Conservation (phyloP, 1,140 invertebrate species). For the Venustaconcha ellipsiformis region DNA sequence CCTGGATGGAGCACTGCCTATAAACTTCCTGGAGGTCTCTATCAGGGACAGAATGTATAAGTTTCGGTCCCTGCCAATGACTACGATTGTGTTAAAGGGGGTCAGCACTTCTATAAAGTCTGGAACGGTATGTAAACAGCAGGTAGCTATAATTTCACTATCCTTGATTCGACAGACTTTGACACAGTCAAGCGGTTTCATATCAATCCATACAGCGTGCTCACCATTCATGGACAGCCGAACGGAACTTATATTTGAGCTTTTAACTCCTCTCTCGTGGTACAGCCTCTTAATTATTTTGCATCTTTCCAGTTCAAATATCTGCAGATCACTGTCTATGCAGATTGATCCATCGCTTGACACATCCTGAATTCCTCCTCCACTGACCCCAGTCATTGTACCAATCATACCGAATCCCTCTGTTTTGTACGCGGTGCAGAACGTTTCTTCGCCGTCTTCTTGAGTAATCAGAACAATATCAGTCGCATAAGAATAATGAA, state of each 20-base stretch:
- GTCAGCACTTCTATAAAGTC: slow-evolving; percentile 24
- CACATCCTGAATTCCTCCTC: slow-evolving; percentile 20
- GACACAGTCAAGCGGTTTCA: slow-evolving; percentile 9
- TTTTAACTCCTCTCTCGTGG: not conserved
- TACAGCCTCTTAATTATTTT: slow-evolving; percentile 22
- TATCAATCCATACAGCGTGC: slow-evolving; percentile 25
- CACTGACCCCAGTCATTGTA: slow-evolving; percentile 14
- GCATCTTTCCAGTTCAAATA: slow-evolving; percentile 28
- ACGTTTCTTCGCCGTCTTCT: slow-evolving; percentile 11
- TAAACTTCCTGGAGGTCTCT: no score
- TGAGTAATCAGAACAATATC: slow-evolving; percentile 16
- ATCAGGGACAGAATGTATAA: no score
- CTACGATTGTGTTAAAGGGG: slow-evolving; percentile 16
- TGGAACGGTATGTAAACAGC: slow-evolving; percentile 21
- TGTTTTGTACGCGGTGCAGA: slow-evolving; percentile 20
- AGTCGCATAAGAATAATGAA: slow-evolving; percentile 14
- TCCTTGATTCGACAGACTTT: slow-evolving; percentile 28
- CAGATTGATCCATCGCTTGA: slow-evolving; percentile 30
- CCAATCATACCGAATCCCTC: slow-evolving; percentile 27
- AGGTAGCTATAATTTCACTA: slow-evolving; percentile 6
- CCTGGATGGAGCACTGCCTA: no score
- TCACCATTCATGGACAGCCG: slow-evolving; percentile 16
- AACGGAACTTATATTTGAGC: slow-evolving; percentile 4
- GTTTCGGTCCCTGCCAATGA: slow-evolving; percentile 16
- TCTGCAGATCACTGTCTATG: slow-evolving; percentile 25